A percentile compares a stretch with the other conserved stretches of the same genome.
phyloP scores from a whole-genome alignment of 2,888 invertebrate genomes.

The Microctonus brassicae region DNA sequence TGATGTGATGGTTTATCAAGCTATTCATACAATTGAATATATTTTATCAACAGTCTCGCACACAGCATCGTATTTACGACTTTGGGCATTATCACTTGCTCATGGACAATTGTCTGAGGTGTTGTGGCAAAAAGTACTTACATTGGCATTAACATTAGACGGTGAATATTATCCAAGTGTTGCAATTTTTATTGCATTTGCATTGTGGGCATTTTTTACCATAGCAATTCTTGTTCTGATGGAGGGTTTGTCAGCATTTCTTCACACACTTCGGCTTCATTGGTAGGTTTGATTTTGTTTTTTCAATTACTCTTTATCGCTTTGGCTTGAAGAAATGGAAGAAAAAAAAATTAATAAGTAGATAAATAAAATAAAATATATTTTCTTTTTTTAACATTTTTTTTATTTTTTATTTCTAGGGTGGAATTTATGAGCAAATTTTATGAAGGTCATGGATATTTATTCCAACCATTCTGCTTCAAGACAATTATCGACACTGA shows the following conservation, averaged over 20 bases:
- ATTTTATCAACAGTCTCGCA: conserved; percentile 96
- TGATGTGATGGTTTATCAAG: conserved; percentile 93
- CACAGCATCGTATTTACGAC: conserved; percentile 94
- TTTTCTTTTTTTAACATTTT: conserved; percentile 9
- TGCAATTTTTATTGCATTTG: conserved; percentile 78
- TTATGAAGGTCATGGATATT: conserved; percentile 77
- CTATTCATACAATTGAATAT: conserved; percentile 97
- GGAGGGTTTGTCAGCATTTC: conserved; percentile 92
- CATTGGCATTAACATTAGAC: conserved; percentile 70
- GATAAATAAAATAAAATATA: no score
- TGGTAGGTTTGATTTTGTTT: conserved; percentile 74
- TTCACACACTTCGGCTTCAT: conserved; percentile 89
- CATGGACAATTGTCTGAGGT: conserved; percentile 93
- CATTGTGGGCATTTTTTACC: conserved; percentile 84
- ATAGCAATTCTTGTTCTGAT: conserved; percentile 87
- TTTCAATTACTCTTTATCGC: no score
- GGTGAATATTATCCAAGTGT: conserved; percentile 68
- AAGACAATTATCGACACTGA: conserved; percentile 71
- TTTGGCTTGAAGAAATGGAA: no score
- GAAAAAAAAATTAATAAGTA: no score
- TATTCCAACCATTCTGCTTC: conserved; percentile 79
- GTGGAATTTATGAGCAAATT: conserved; percentile 85
- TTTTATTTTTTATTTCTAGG: conserved; percentile 69
- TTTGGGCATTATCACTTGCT: conserved; percentile 96
- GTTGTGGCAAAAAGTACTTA: conserved; percentile 80